Percentiles rank a stretch among this genome's conserved stretches.
Conservation (phyloP, 2,888 invertebrate species). For the Eustalomyia histrio region DNA sequence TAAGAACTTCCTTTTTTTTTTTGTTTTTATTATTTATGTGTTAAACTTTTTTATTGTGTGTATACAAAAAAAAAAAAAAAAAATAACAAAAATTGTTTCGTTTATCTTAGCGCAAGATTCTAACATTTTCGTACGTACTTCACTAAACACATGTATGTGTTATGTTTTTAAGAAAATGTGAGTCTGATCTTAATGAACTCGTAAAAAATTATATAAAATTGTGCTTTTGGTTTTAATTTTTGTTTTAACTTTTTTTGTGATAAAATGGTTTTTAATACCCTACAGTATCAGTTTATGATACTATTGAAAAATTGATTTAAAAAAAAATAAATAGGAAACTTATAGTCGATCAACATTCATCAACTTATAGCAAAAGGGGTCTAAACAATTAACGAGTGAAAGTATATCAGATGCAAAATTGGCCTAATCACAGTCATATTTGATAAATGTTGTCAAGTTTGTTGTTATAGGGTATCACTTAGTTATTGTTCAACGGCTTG, state of each 20-base stretch:
- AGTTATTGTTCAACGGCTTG: too few species aligned
- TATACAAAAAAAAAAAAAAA: too few species aligned
- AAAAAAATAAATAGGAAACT: too few species aligned
- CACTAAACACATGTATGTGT: constrained; percentile 40
- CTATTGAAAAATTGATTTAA: too few species aligned
- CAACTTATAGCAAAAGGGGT: too few species aligned
- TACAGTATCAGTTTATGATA: too few species aligned
- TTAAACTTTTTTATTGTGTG: not conserved
- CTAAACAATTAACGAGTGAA: too few species aligned
- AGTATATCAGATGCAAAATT: too few species aligned
- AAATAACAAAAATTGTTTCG: constrained; percentile 14
- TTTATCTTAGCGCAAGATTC: constrained; percentile 68
- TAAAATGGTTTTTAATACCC: constrained; percentile 23
- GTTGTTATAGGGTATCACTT: too few species aligned
- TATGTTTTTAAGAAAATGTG: constrained; percentile 19
- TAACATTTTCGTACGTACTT: constrained; percentile 65
- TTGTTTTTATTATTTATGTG: constrained; percentile 51
- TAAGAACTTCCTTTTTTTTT: constrained; percentile 49
- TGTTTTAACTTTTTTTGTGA: constrained; percentile 6
- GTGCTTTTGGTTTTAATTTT: constrained; percentile 7
- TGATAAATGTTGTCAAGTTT: too few species aligned
- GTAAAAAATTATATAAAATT: constrained; percentile 27
- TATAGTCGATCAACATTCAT: too few species aligned
- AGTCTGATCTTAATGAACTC: constrained; percentile 51
- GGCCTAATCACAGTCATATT: too few species aligned